Conservation (phyloP, 2,888 invertebrate species). For the Ferrisia virgata region DNA sequence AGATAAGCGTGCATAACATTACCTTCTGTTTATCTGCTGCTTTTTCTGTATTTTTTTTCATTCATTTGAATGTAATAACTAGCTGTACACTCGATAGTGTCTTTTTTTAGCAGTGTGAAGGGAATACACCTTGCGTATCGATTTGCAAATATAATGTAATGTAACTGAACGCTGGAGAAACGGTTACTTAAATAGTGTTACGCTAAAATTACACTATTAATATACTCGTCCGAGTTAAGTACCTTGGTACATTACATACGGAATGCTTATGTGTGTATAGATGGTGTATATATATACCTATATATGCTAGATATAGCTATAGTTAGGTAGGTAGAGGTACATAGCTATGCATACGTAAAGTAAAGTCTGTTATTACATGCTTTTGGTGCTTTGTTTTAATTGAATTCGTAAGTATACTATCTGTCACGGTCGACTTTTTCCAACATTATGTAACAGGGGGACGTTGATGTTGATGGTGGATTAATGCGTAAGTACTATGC, state of each 20-base stretch:
- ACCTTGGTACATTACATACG: too few species aligned
- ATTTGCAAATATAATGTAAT: not conserved
- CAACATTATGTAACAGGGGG: constrained; percentile 25
- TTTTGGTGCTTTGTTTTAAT: not conserved
- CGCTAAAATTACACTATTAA: not conserved
- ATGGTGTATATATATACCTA: too few species aligned
- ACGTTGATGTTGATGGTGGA: not conserved
- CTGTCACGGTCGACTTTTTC: constrained; percentile 43
- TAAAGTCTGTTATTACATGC: not conserved
- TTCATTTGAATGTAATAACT: too few species aligned
- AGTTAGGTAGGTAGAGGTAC: not conserved
- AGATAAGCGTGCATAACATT: too few species aligned
- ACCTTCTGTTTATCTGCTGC: too few species aligned
- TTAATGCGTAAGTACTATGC: not conserved
- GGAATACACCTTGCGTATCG: not conserved
- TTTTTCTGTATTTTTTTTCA: too few species aligned
- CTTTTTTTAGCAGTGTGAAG: too few species aligned
- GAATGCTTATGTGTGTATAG: not conserved
- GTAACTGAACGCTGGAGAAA: not conserved
- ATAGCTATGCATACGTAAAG: not conserved
- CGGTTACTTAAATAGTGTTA: not conserved
- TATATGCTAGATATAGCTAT: too few species aligned
- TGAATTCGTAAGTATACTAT: constrained; percentile 18
- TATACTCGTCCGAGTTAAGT: not conserved
- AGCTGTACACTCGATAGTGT: too few species aligned